Evolutionary conservation across 2,888 invertebrate genomes (phyloP).

Genomic region (Bugula neritina): DNA sequence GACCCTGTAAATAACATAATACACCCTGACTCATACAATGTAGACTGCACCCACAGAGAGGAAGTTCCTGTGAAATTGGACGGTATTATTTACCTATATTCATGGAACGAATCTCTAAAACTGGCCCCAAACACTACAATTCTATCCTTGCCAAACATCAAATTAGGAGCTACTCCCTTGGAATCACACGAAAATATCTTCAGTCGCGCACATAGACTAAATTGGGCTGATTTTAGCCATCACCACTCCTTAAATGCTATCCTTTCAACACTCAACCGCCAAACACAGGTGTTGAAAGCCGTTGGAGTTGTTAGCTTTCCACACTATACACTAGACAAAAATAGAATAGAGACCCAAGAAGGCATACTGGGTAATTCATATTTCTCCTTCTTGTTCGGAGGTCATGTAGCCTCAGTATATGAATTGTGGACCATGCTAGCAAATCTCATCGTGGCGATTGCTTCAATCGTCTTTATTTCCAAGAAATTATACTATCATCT

Average conservation of each 20-base stretch:
- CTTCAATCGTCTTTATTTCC: not conserved
- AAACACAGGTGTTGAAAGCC: not conserved
- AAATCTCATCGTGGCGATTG: not conserved
- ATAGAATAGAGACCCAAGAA: not conserved
- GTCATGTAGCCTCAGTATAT: not conserved
- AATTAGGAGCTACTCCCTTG: not conserved
- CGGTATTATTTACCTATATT: not conserved
- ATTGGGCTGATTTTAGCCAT: not conserved
- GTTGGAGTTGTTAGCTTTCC: not conserved
- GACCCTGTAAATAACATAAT: not conserved
- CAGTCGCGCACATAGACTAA: not conserved
- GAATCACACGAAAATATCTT: no score
- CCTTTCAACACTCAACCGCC: not conserved
- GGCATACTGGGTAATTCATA: not conserved
- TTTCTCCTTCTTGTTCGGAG: slow-evolving; percentile 7
- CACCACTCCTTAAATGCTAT: not conserved
- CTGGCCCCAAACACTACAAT: not conserved
- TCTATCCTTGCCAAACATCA: not conserved
- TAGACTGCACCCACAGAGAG: not conserved
- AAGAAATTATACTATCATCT: not conserved
- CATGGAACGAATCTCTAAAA: not conserved
- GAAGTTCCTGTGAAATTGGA: not conserved
- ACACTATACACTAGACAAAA: not conserved
- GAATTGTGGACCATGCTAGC: not conserved
- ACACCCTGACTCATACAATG: not conserved